Evolutionary conservation across 2,113 vertebrate species (phyloP).

Genomic region (Ophthalmolycus amberensis): DNA sequence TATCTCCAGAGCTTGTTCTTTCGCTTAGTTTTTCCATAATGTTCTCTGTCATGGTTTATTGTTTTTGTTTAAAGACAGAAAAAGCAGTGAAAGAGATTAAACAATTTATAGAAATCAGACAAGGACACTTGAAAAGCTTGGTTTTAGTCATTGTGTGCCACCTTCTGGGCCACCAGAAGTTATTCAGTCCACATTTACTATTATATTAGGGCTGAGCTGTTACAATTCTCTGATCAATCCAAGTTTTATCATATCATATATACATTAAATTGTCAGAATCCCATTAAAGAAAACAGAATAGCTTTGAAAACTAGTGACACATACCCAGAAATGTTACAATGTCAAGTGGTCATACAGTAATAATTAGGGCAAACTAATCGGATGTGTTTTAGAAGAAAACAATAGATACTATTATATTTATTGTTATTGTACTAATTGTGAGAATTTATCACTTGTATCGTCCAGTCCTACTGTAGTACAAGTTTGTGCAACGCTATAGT

Average conservation of each 20-base stretch:
- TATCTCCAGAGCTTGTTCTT: background rate
- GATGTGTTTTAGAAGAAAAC: too few relatives aligned
- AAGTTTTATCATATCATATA: background rate
- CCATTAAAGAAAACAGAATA: background rate
- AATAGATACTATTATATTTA: background rate
- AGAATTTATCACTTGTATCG: background rate
- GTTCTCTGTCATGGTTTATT: background rate
- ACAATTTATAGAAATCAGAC: background rate
- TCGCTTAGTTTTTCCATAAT: background rate
- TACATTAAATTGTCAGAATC: background rate
- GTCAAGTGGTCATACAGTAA: background rate
- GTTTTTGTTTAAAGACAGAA: background rate
- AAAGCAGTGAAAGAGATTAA: background rate
- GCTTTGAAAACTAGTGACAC: background rate
- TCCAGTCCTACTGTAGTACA: background rate
- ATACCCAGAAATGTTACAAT: background rate
- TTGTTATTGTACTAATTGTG: background rate
- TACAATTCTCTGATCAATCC: background rate
- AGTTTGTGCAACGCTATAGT: background rate
- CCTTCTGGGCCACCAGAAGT: slow-evolving; percentile 28
- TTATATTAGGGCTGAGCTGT: background rate
- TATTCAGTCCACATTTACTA: background rate
- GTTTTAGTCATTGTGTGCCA: slow-evolving; percentile 13
- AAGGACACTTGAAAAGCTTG: background rate
- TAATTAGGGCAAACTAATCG: background rate